Conservation (phyloP, 2,888 invertebrate species). For the Eristalinus aeneus region DNA sequence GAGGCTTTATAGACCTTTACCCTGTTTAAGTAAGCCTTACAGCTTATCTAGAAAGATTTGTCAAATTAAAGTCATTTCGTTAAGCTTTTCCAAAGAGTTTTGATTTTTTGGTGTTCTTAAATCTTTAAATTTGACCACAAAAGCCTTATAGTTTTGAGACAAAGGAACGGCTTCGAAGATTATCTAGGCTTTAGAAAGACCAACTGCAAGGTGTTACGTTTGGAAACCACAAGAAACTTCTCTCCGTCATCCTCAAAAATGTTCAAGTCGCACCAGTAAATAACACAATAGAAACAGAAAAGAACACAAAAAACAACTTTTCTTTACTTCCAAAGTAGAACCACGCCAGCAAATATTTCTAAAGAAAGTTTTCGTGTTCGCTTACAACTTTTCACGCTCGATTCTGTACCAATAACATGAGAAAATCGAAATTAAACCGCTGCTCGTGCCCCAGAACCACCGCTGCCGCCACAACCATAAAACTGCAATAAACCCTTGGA, state of each 20-base stretch:
- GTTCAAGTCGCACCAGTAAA: background rate
- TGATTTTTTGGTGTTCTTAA: no score
- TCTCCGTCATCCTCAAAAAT: background rate
- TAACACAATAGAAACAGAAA: background rate
- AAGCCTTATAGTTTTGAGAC: no score
- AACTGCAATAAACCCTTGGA: slow-evolving; percentile 56
- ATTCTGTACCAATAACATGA: slow-evolving; percentile 58
- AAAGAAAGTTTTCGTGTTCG: background rate
- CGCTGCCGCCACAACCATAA: slow-evolving; percentile 32
- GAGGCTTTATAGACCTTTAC: no score
- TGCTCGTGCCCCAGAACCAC: slow-evolving; percentile 21
- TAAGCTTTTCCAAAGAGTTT: no score
- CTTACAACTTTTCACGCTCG: slow-evolving; percentile 46
- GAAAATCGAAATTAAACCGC: slow-evolving; percentile 57
- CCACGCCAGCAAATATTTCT: background rate
- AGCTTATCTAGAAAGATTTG: no score
- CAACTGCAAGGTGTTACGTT: background rate
- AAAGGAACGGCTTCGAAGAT: no score
- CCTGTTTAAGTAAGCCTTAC: no score
- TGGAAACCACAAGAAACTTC: background rate
- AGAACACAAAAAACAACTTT: background rate
- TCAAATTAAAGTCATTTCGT: no score
- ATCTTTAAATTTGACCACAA: no score
- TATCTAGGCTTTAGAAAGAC: no score
- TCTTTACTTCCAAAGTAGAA: background rate